Evolutionary conservation across 2,888 invertebrate species (phyloP), one percentile per base, ranked within the genome.

Genomic region (Epicampocera succincta): DNA sequence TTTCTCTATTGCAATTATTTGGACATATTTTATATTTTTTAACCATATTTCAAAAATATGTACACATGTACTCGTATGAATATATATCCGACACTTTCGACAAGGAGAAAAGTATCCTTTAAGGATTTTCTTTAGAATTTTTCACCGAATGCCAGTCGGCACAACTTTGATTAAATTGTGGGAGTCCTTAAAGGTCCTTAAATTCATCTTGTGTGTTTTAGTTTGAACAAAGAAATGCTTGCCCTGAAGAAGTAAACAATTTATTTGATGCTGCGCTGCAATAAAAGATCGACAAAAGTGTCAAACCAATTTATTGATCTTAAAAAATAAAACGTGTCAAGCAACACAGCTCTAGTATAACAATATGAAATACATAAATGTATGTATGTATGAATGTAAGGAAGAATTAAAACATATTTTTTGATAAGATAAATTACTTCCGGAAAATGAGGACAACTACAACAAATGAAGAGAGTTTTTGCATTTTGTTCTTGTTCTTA

Each of bases 341-440:
- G 73, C 44, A 33, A 48, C 54, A 60, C 38, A 73, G 38, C 50
- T 68, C 40, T 52, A 69, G 65, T 65, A 63, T 29, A 29, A 48
- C 69, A 69, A 3, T 25, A 25, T 25, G 25, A 25, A 25, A 25
- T 3, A 25, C 25, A 25, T 25, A 25, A 8, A 9, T 33, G 33
- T 33, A 9, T 3, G 33, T 71, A 33, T 54, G 6, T 61, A 25
- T 38, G 66, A 33, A 46, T 11, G 40, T 2, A 60, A 44, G 13
- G 9, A 13, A 19, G 46, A 8, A 54, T 38, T 3, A 42, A 11
- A 33, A 40, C 50, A 46, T 25, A 42, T 54, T 46, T 19, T 21
- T 48, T 19, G 42, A 33, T n/a, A 50, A 65, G 74, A 78, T 66
- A 58, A 69, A 77, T 77, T 65, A 78, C 77, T 74, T 82, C 82